Percentiles rank a stretch among this genome's conserved stretches.
Conservation (phyloP, 2,113 vertebrate species). For the Daboia siamensis region DNA sequence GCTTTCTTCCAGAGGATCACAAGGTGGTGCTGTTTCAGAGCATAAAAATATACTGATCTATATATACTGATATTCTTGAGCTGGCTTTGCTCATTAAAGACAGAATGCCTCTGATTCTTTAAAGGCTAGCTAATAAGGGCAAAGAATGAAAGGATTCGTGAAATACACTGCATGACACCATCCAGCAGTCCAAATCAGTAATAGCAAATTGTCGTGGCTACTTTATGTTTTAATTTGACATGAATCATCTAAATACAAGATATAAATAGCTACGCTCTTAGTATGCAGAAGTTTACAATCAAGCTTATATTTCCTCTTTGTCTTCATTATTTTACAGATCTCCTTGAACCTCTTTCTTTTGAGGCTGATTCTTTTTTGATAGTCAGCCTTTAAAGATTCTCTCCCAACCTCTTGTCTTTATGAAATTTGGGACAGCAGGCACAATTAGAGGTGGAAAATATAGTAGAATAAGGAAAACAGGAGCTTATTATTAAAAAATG, state of each 20-base stretch:
- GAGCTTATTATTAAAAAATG: slow-evolving; percentile 4
- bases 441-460: not conserved
- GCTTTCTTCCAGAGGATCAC: not conserved
- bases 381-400: not conserved
- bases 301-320: not conserved
- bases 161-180: not conserved
- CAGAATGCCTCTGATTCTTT: not conserved
- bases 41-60: not conserved
- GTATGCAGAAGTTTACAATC: not conserved
- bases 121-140: not conserved
- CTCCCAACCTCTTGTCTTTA: not conserved
- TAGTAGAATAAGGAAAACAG: not conserved
- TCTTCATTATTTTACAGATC: not conserved
- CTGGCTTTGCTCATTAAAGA: rapidly evolving
- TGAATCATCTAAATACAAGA: not conserved
- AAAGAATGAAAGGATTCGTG: not conserved
- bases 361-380: not conserved
- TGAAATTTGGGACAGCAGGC: not conserved
- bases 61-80: not conserved
- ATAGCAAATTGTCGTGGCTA: not conserved
- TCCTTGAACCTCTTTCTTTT: not conserved
- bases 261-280: not conserved
- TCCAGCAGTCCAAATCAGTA: not conserved
- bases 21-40: not conserved
- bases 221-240: not conserved